phyloP scores from a whole-genome alignment of 2,888 invertebrate genomes.

The Gortyna flavago region DNA sequence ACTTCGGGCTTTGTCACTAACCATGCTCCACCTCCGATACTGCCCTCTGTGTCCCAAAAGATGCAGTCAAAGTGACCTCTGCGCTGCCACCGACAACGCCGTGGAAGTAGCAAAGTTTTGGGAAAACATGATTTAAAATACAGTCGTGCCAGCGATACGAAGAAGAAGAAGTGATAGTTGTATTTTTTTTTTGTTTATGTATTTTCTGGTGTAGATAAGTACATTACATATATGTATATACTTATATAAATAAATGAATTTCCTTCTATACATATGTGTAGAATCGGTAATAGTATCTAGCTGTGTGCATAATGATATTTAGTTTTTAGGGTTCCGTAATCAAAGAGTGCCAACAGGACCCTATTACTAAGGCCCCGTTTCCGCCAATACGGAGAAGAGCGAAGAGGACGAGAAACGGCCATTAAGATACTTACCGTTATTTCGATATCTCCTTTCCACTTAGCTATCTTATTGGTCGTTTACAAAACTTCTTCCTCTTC shows the following conservation, averaged over 20 bases:
- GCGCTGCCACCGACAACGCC: too few species aligned
- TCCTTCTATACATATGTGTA: not conserved
- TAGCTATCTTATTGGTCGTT: not conserved
- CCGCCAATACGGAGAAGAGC: not conserved
- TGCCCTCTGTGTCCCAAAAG: too few species aligned
- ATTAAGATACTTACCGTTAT: not conserved
- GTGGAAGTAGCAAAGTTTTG: too few species aligned
- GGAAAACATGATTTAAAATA: too few species aligned
- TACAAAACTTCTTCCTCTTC: not conserved
- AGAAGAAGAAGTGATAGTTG: too few species aligned
- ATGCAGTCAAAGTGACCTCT: too few species aligned
- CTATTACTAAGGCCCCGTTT: not conserved
- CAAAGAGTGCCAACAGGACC: not conserved
- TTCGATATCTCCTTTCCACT: not conserved
- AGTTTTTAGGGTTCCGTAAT: not conserved
- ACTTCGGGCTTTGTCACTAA: too few species aligned
- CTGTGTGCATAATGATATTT: not conserved
- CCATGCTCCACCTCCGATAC: too few species aligned
- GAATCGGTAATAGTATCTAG: not conserved
- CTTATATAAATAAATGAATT: too few species aligned
- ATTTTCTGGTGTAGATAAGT: too few species aligned
- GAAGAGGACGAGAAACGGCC: not conserved
- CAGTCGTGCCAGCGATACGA: too few species aligned
- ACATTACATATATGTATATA: not conserved
- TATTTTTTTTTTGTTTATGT: too few species aligned